Base-by-base conservation (phyloP, 92 coral and sea anemone species). In the Chrysogorgia sp. region DNA sequence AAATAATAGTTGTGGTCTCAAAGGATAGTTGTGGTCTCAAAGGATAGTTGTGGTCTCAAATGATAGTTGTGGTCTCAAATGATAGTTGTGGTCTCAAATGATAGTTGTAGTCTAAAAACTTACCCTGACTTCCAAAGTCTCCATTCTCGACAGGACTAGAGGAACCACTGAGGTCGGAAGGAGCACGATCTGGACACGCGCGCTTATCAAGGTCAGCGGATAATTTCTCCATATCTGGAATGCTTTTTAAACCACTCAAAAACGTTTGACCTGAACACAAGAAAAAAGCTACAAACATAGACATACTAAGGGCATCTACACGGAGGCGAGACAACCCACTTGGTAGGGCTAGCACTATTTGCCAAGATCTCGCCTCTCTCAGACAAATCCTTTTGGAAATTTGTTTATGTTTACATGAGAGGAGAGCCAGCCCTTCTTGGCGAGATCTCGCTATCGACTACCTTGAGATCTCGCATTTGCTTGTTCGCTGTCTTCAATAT, bases 121-220 rank as follows among this genome's bases (percentile, higher is more conserved):
- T 67, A 67, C 76, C 76, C 0, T 69, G 76, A 49, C 59, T 69
- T 0, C 13, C 48, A 34, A 34, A 50, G 1, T 28, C 79, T 72
- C 20, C 43, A 41, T 40, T 37, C 40, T 72, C 65, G 25, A 41
- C 52, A 34, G 65, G 65, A 53, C 62, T 72, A 15, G 63, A 49
- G 2, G 79, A 72, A 2, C 47, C 41, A 10, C 79, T 72, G 30
- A 33, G 64, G 79, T 52, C 66, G 10, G 31, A 32, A 8, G 52
- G 19, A 1, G 53, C 19, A 50, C 77, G 62, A 22, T 58, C 33
- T 19, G 79, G 97, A 74, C 98, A 96, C 81, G 97, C 86, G 35
- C 92, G 94, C 45, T 89, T 74, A 10, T 96, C 98, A 45, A 94
- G 79, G 32, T 86, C 87, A 4, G 97, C 88, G 29, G 97, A 85